These are phyloP conservation scores for Leuctra nigra DNA, from an alignment of 2,888 invertebrate species.

Conservation along the genomic window DNA sequence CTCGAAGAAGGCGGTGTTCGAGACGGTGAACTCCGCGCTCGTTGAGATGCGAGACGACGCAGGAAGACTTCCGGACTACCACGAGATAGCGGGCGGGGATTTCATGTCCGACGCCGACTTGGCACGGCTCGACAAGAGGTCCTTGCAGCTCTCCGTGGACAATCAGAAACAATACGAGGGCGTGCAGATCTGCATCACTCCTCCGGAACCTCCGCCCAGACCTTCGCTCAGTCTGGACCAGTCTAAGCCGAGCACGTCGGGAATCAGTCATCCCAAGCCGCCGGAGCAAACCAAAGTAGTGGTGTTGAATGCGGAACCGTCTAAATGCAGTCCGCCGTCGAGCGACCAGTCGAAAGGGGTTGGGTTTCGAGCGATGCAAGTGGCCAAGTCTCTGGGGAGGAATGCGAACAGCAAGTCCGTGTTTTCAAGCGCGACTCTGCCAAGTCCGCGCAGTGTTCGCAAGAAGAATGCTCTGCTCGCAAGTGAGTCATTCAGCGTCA, in stretches of 20 bases:
- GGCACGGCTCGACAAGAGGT: background rate
- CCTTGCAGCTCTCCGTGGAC: background rate
- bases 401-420: conserved; percentile 31
- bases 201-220: conserved; percentile 37
- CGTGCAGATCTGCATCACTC: conserved; percentile 24
- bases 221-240: conserved; percentile 28
- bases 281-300: background rate
- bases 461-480: conserved; percentile 68
- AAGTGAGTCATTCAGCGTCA: conserved; percentile 47
- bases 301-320: background rate
- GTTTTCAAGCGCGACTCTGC: conserved; percentile 11
- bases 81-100: background rate
- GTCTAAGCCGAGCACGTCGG: background rate
- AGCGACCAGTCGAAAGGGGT: background rate
- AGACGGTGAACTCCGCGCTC: conserved; percentile 40
- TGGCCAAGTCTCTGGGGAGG: conserved; percentile 41
- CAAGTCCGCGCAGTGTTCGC: conserved; percentile 36
- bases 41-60: conserved; percentile 33
- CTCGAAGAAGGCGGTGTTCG: conserved; percentile 32
- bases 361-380: conserved; percentile 40
- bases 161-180: background rate
- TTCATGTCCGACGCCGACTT: background rate
- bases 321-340: background rate
- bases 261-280: background rate
- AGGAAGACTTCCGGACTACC: conserved; percentile 1